Evolutionary conservation across 2,113 vertebrate genomes (phyloP).

Genomic region (Nansenia antarctica): DNA sequence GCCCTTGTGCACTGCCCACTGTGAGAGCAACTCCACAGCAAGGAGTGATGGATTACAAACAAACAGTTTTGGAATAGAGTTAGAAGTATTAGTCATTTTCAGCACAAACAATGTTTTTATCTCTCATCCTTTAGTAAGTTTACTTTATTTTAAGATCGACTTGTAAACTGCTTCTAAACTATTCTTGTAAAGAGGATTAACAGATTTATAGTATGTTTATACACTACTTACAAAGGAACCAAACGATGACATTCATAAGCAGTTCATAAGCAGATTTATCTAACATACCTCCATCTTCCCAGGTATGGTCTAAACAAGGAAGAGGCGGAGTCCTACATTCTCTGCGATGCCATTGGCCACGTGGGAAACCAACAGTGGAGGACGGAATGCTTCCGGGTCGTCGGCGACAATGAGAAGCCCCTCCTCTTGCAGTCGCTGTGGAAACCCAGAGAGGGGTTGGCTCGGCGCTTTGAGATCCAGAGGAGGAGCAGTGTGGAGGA

Average conservation of each 20-base stretch:
- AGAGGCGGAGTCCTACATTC: conserved; percentile 67
- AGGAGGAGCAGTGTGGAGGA: conserved; percentile 71
- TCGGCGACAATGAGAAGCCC: conserved; percentile 79
- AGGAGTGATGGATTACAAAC: no score
- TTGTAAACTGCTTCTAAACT: neutral
- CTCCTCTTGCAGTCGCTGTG: conserved; percentile 81
- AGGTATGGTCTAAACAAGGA: conserved; percentile 77
- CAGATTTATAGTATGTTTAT: neutral
- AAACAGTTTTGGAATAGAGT: no score
- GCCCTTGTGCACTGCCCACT: no score
- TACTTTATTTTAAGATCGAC: neutral
- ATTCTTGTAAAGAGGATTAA: no score
- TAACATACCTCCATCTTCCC: neutral
- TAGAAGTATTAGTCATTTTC: no score
- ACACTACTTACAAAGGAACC: neutral
- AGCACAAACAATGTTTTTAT: no score
- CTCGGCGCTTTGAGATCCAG: conserved; percentile 79
- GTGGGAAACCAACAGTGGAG: conserved; percentile 65
- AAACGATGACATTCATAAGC: no score
- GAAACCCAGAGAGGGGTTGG: conserved; percentile 81
- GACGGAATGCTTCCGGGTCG: conserved; percentile 74
- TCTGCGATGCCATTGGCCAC: conserved; percentile 79
- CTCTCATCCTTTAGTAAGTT: neutral
- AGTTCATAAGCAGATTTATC: neutral
- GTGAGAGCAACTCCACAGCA: no score